Evolutionary conservation across 2,888 invertebrate species (phyloP).

Genomic region (Diplolepis rosae): DNA sequence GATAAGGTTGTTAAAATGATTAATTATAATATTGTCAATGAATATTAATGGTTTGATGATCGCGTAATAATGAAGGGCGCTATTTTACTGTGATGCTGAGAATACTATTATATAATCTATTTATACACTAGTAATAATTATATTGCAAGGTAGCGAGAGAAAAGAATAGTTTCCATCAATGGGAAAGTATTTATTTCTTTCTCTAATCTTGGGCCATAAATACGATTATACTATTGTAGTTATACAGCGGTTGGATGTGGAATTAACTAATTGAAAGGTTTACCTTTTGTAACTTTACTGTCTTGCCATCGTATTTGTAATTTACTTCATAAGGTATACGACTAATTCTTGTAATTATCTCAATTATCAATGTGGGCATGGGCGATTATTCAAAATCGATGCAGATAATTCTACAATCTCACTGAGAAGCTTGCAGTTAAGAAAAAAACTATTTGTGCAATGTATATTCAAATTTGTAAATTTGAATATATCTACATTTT

Average conservation of each 20-base stretch:
- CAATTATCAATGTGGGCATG: not conserved
- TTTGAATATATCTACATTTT: conserved; percentile 16
- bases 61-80: conserved; percentile 70
- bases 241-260: not conserved
- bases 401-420: not conserved
- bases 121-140: conserved; percentile 52
- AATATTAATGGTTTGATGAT: conserved; percentile 61
- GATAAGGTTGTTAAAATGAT: conserved; percentile 67
- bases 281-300: not conserved
- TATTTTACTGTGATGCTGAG: conserved; percentile 74
- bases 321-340: not conserved
- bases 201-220: conserved; percentile 13
- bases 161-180: conserved; percentile 37
- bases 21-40: conserved; percentile 56
- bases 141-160: conserved; percentile 24
- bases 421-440: too few species aligned
- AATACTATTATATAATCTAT: conserved; percentile 64
- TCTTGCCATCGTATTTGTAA: not conserved
- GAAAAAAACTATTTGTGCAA: not conserved
- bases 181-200: not conserved
- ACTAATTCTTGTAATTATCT: not conserved
- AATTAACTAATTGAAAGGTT: not conserved
- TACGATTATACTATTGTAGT: conserved; percentile 10
- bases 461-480: not conserved
- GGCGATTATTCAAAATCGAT: not conserved